phyloP scores from a whole-genome alignment of 2,113 vertebrate genomes.

The Zootoca vivipara region DNA sequence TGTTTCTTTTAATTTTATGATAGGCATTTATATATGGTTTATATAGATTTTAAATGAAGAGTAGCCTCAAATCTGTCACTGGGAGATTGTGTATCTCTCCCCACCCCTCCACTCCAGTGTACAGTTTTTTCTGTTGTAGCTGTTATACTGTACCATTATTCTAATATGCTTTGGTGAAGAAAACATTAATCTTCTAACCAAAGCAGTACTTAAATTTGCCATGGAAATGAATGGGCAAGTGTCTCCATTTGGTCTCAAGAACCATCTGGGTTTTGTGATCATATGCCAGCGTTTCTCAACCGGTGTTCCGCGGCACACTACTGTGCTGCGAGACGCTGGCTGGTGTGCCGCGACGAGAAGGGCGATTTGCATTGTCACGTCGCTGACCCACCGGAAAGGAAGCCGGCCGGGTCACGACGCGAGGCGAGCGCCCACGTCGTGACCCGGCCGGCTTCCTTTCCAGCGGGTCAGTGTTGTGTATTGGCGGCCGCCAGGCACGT shows the following conservation, averaged over 20 bases:
- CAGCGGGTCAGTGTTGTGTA: too few species aligned
- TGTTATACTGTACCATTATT: not conserved
- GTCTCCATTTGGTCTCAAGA: not conserved
- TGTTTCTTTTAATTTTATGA: not conserved
- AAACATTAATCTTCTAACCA: not conserved
- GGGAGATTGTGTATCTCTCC: not conserved
- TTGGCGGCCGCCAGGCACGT: too few species aligned
- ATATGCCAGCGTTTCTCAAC: too few species aligned
- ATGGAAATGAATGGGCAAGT: not conserved
- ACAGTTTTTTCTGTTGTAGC: not conserved
- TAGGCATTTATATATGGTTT: not conserved
- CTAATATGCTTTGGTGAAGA: not conserved
- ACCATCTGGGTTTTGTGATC: not conserved
- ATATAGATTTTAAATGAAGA: not conserved
- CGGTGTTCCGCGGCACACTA: too few species aligned
- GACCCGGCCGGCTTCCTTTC: too few species aligned
- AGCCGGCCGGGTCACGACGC: too few species aligned
- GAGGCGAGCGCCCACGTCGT: too few species aligned
- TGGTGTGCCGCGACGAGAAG: too few species aligned
- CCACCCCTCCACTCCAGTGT: too few species aligned
- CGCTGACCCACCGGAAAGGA: too few species aligned
- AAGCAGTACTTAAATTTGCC: not conserved
- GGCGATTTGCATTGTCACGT: too few species aligned
- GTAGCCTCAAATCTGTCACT: not conserved
- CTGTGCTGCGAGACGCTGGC: too few species aligned